Conservation (phyloP, 2,113 vertebrate species). For the Pristiophorus japonicus region DNA sequence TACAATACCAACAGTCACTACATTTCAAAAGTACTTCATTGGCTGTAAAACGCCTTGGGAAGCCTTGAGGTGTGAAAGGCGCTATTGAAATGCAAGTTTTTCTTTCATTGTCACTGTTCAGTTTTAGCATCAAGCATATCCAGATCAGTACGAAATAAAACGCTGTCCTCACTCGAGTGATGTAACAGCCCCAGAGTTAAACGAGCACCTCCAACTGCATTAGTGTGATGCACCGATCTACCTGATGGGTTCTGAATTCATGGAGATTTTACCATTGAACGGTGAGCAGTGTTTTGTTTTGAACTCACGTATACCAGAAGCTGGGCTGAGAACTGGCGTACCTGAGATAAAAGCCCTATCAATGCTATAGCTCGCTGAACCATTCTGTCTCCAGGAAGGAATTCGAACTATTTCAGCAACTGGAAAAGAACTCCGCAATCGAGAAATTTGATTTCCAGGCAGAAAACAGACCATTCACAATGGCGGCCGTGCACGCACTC, state of each 20-base stretch:
- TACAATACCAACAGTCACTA: background rate
- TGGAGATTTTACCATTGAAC: background rate
- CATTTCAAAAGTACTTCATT: background rate
- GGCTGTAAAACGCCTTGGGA: background rate
- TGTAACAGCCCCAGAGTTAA: background rate
- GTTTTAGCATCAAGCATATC: background rate
- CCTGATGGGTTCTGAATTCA: background rate
- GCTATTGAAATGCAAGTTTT: background rate
- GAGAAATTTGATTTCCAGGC: too few relatives aligned
- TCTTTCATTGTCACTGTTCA: background rate
- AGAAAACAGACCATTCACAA: background rate
- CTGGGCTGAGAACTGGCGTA: background rate
- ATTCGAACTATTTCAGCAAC: background rate
- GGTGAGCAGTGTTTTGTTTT: background rate
- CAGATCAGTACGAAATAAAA: background rate
- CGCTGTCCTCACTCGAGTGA: background rate
- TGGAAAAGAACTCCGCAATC: background rate
- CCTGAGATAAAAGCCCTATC: background rate
- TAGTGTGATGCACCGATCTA: background rate
- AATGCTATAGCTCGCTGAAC: background rate
- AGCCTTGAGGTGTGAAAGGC: background rate
- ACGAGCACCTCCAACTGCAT: background rate
- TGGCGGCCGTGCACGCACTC: background rate
- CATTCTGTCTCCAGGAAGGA: background rate
- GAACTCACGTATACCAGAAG: background rate